Evolutionary conservation across 2,113 vertebrate genomes (phyloP).

Genomic region (Elephantulus edwardii): DNA sequence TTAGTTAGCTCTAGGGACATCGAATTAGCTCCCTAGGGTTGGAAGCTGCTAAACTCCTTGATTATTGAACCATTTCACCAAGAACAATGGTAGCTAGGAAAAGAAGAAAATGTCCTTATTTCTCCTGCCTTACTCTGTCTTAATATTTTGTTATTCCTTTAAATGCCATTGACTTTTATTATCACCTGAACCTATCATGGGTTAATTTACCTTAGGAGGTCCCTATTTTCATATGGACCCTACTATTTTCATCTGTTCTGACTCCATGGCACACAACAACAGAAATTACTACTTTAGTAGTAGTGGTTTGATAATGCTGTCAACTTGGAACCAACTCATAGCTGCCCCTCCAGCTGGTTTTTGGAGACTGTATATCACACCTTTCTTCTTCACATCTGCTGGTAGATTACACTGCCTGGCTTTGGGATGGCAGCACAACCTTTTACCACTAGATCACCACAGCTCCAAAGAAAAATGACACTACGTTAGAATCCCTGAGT

Average conservation of each 20-base stretch:
- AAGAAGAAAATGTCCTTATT: not conserved
- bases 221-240: not conserved
- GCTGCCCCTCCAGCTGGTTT: no score
- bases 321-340: no score
- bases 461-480: no score
- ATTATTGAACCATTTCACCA: not conserved
- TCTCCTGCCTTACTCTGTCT: not conserved
- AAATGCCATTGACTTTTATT: not conserved
- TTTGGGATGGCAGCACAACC: no score
- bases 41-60: not conserved
- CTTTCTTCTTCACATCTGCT: no score
- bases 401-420: no score
- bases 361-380: no score
- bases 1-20: not conserved
- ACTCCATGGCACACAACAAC: no score
- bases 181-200: not conserved
- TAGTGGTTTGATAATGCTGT: no score
- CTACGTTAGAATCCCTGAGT: not conserved
- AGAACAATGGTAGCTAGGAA: not conserved
- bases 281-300: no score
- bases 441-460: no score
- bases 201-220: not conserved
- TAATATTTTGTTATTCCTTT: not conserved
- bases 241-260: no score
- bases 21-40: not conserved